Evolutionary conservation across 2,113 vertebrate genomes (phyloP).

Genomic region (Diglossa brunneiventris): DNA sequence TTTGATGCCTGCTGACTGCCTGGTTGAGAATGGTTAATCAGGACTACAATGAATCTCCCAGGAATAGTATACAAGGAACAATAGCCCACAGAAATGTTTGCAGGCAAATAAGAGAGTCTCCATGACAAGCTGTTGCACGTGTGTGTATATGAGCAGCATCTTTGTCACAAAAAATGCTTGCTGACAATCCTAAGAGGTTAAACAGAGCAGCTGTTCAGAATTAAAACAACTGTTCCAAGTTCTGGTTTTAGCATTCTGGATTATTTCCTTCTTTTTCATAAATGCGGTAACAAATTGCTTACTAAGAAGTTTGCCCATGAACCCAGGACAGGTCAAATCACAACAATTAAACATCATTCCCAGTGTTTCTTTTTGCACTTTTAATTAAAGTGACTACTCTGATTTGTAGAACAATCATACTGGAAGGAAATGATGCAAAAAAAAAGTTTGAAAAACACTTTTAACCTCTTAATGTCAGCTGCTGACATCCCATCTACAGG

Average conservation of each 20-base stretch:
- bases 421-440: background rate
- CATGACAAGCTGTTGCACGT: background rate
- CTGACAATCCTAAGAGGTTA: background rate
- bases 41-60: background rate
- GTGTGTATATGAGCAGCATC: background rate
- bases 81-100: background rate
- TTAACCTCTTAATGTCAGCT: background rate
- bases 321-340: background rate
- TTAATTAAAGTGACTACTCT: background rate
- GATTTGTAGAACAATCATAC: background rate
- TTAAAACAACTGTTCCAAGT: background rate
- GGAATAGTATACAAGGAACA: background rate
- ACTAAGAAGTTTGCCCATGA: background rate
- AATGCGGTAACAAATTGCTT: background rate
- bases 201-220: background rate
- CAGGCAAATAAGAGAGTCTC: background rate
- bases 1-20: background rate
- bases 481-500: background rate
- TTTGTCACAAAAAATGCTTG: background rate
- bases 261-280: background rate
- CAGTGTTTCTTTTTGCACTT: background rate
- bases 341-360: background rate
- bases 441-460: background rate
- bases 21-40: background rate
- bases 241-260: background rate